Base-by-base conservation (phyloP, 2,797 vertebrate species). In the Crenichthys baileyi region DNA sequence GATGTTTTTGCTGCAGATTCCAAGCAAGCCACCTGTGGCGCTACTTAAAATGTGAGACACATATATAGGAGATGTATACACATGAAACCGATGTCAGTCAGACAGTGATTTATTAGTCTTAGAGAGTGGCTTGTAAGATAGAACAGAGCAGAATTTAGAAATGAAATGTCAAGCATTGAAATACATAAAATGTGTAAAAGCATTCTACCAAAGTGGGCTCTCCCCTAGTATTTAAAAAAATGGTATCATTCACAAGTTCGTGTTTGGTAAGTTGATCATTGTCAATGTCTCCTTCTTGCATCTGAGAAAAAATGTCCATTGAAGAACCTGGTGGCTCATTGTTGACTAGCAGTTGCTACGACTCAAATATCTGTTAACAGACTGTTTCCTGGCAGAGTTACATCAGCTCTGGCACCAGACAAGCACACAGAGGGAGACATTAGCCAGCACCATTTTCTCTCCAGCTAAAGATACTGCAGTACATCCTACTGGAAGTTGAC, bases 371-470 rank as follows among this genome's bases (percentile, higher is more conserved):
- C 91, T 92, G 93, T 94, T 90, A 90, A 93, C 92, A 94, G 92
- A 94, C 93, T 89, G 83, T 93, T 95, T 95, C 93, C 95, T 95
- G 95, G 94, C 94, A 95, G 90, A 82, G 93, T 94, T 95, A 93
- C 93, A 94, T 95, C 93, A 95, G 92, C 85, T 87, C 91, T 95
- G 94, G 94, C 94, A 95, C 90, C 87, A 91, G 90, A 58, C 86
- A 88, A 84, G 85, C 90, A 93, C 90, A 91, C 80, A 87, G 90
- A 92, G 82, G 92, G 91, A 95, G 92, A 94, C 91, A 92, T 95
- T 95, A 95, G 91, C 95, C 95, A 95, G 95, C 94, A 95, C 85
- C 85, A 88, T 93, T 90, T 83, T 84, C 84, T 91, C 89, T 88
- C 83, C 77, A 78, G 84, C 88, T 77, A 78, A 77, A 85, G 84